phyloP scores from a whole-genome alignment of 2,113 vertebrate genomes.

The Spermophilus dauricus region DNA sequence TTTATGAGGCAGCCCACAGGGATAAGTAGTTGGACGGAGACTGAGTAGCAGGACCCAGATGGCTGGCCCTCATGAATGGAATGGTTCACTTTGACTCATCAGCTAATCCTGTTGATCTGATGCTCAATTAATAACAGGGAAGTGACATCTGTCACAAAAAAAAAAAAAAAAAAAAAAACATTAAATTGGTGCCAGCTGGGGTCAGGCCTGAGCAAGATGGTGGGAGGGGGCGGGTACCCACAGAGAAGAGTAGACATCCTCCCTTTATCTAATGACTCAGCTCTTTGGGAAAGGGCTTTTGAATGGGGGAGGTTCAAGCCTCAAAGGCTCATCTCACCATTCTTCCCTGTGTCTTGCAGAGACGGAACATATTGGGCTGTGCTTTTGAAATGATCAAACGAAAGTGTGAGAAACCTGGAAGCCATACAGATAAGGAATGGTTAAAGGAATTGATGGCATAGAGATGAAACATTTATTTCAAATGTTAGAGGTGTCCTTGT shows the following conservation, averaged over 20 bases:
- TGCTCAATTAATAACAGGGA: slow-evolving; percentile 7
- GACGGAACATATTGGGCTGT: not conserved
- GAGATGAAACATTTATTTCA: slow-evolving; percentile 15
- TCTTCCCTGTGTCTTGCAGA: not conserved
- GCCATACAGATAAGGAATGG: not conserved
- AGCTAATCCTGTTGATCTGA: not conserved
- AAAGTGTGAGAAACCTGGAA: slow-evolving; percentile 24
- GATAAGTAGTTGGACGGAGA: not conserved
- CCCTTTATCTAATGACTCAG: not conserved
- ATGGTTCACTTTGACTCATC: slow-evolving; percentile 4
- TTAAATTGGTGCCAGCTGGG: not conserved
- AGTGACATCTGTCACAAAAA: not conserved
- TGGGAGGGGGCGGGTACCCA: not conserved
- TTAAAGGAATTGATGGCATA: not conserved
- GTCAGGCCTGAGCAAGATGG: not conserved
- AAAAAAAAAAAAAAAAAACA: no score
- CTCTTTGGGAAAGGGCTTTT: not conserved
- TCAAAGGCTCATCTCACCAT: not conserved
- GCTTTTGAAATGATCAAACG: slow-evolving; percentile 45
- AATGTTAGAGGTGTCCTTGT: not conserved
- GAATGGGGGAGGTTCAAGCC: not conserved
- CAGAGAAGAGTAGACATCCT: not conserved
- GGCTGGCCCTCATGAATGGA: slow-evolving; percentile 33
- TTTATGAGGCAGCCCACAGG: not conserved
- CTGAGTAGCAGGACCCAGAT: not conserved